Evolutionary conservation across 2,888 invertebrate genomes (phyloP).

Genomic region (Eupithecia vulgata): DNA sequence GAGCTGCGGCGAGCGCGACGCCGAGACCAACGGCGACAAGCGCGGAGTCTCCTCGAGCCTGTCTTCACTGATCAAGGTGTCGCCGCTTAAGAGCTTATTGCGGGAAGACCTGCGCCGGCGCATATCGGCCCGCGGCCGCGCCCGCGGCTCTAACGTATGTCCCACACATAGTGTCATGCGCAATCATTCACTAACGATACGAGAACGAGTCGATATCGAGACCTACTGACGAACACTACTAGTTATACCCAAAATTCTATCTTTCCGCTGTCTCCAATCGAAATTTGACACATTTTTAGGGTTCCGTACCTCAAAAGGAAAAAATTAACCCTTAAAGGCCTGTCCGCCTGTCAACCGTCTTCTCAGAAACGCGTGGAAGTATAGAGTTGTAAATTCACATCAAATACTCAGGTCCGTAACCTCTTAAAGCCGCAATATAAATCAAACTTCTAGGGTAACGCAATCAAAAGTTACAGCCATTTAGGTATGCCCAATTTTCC

Average conservation of each 20-base stretch:
- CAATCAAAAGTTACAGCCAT: too few relatives aligned
- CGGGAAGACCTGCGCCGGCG: constrained; percentile 93
- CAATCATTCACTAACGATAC: constrained; percentile 14
- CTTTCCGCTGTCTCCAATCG: background rate
- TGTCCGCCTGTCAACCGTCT: too few relatives aligned
- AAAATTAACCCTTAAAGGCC: too few relatives aligned
- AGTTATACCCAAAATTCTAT: background rate
- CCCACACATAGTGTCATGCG: constrained; percentile 22
- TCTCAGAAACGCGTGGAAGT: too few relatives aligned
- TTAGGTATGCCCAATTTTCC: too few relatives aligned
- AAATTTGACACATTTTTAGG: background rate
- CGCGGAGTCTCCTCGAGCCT: constrained; percentile 86
- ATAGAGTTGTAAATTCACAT: too few relatives aligned
- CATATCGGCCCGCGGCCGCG: constrained; percentile 88
- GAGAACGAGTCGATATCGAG: constrained; percentile 3
- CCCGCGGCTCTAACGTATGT: constrained; percentile 78
- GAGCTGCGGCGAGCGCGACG: constrained; percentile 64
- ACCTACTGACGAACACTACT: background rate
- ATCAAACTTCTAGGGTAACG: too few relatives aligned
- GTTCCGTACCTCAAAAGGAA: too few relatives aligned
- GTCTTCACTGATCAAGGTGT: constrained; percentile 91
- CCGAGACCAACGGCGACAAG: constrained; percentile 72
- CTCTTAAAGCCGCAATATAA: too few relatives aligned
- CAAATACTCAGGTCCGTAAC: too few relatives aligned
- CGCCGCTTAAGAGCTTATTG: constrained; percentile 92